Base-by-base conservation (phyloP, 2,888 invertebrate genomes). In the Pomacea canaliculata region DNA sequence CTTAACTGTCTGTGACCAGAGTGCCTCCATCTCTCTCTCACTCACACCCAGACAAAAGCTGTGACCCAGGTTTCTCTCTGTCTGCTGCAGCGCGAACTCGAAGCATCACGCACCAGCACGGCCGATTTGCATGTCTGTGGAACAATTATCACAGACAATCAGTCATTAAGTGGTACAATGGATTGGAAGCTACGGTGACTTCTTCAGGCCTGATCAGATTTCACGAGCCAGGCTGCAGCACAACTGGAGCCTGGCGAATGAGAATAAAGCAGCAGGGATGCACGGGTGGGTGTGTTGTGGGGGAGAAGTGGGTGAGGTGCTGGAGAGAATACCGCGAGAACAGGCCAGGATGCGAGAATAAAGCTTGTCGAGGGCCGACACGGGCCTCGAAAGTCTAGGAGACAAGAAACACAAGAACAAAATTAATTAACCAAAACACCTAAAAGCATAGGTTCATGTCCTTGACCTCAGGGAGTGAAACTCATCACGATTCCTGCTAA, bases 101-200 rank as follows among this genome's bases (percentile, higher is more conserved):
- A 12, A 7, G 63, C 63, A 23, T 13, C 23, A 46, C 23, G 16
- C 23, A 27, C 27, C 70, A 49, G 51, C 51, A 56, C 51, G 51
- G 51, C 76, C 70, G 76, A 65, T 74, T 74, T 68, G 74, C 74
- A 74, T 74, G 68, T 74, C 76, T 73, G 71, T 59, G 73, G 48
- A 65, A 71, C 76, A 78, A 76, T 78, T 78, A 78, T 70, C 63
- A 65, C 71, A 70, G 51, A 73, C 79, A 78, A 78, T 80, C 79
- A 74, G 76, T 80, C 79, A 80, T 80, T 80, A 80, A 78, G 71
- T 71, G 76, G 72, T 78, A 76, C 78, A 80, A 78, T 78, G 74
- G 73, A 76, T 77, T 69, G 68, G 37, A 27, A 51, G 46, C 66
- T 19, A 46, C 18, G 66, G 51, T 51, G 76, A 68, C 65, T 37